Evolutionary conservation across 1,140 invertebrate genomes (phyloP), one percentile per base, ranked within the genome.

Genomic region (Aphelenchoides besseyi): DNA sequence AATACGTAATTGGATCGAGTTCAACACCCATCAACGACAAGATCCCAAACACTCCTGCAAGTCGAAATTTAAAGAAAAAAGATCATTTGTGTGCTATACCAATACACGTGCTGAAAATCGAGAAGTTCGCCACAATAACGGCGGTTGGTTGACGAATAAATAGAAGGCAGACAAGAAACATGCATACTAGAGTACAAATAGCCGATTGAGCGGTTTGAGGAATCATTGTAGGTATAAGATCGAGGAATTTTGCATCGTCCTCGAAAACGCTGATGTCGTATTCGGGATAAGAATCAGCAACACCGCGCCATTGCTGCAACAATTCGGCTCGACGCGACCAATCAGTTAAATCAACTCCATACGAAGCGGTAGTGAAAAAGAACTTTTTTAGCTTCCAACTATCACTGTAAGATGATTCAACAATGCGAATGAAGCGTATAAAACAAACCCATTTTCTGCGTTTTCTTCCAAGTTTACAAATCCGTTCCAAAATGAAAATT

Each of bases 401-500:
- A 2, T 74, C 33, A 23, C 53, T 68, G 41, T 52, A n/a, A n/a
- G n/a, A 68, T 16, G n/a, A 9, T 3, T 69, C n/a, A 64, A 52
- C 23, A 68, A 68, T 37, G n/a, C 1, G 2, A 53, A 8, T 33
- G 36, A 66, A 66, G 63, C 36, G n/a, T n/a, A n/a, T 33, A 30
- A 70, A 70, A 70, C 2, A 68, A 68, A 68, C 48, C 12, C 52
- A 33, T 70, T 73, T 28, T 57, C 3, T 28, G 70, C 3, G 26
- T 73, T 28, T 29, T 62, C n/a, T 36, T 69, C 41, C 5, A 75
- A 61, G 32, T 70, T 57, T 41, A 82, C 59, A 64, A 82, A 84
- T 57, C 82, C 82, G 28, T 77, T 85, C 81, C 82, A 82, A 62
- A 81, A 84, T n/a, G 76, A 12, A 79, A 77, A 84, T 63, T 84